Conservation (phyloP, 2,888 invertebrate species). For the Uloborus plumipes region DNA sequence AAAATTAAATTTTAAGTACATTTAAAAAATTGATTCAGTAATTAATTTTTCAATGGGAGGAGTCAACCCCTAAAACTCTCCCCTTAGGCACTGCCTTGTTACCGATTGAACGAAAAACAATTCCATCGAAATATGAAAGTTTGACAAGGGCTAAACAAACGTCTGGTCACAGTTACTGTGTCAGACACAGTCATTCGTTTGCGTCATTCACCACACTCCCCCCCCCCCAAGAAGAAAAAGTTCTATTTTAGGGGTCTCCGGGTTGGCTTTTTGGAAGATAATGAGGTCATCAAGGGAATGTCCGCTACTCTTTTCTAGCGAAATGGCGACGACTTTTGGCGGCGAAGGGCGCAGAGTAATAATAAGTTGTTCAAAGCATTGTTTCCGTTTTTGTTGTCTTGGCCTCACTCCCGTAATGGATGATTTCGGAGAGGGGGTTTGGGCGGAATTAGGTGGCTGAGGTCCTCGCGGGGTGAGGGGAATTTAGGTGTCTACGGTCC, state of each 20-base stretch:
- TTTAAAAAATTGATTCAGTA: too few species aligned
- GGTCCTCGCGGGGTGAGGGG: not conserved
- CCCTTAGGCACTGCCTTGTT: too few species aligned
- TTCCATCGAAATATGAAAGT: conserved; percentile 38
- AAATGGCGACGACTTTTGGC: conserved; percentile 25
- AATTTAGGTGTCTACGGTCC: too few species aligned
- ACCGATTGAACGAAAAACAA: too few species aligned
- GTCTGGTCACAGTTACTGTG: conserved; percentile 54
- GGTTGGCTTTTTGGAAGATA: conserved; percentile 48
- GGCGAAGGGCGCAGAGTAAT: conserved; percentile 37
- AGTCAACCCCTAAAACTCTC: too few species aligned
- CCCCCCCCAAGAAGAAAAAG: conserved; percentile 10
- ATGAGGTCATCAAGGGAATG: conserved; percentile 60
- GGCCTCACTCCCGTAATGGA: conserved; percentile 33
- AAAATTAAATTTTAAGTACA: too few species aligned
- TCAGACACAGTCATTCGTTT: conserved; percentile 52
- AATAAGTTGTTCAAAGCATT: conserved; percentile 61
- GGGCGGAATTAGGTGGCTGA: conserved; percentile 13
- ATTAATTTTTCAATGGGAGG: too few species aligned
- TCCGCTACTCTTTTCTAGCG: conserved; percentile 30
- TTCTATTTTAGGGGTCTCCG: conserved; percentile 54
- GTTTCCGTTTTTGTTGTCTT: conserved; percentile 48
- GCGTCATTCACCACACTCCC: conserved; percentile 29
- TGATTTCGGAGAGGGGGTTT: conserved; percentile 14
- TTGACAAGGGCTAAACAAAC: conserved; percentile 43